Evolutionary conservation across 2,797 vertebrate genomes (phyloP).

Genomic region (Spheniscus humboldti): DNA sequence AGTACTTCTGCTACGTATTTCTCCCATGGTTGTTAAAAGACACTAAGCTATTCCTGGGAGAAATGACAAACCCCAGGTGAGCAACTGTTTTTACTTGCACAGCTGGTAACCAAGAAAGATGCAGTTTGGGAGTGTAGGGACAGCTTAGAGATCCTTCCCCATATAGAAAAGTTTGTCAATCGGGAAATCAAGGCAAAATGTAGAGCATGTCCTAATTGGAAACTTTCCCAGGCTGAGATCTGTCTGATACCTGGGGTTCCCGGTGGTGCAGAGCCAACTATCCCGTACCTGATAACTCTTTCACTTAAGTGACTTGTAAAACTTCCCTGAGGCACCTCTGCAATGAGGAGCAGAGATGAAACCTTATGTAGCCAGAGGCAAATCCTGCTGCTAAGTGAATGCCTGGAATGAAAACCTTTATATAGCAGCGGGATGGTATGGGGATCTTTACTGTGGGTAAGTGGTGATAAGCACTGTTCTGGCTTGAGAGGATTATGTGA

Average conservation of each 20-base stretch:
- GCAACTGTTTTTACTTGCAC: not conserved
- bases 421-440: not conserved
- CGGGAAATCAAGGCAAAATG: not conserved
- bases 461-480: not conserved
- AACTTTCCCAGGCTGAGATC: not conserved
- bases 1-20: not conserved
- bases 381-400: not conserved
- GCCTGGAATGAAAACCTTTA: not conserved
- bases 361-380: not conserved
- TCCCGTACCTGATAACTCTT: not conserved
- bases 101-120: not conserved
- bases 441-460: not conserved
- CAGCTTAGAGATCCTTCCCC: not conserved
- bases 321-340: not conserved
- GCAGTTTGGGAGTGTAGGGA: not conserved
- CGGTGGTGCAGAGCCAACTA: not conserved
- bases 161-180: not conserved
- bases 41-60: not conserved
- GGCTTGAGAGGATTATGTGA: not conserved
- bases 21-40: not conserved
- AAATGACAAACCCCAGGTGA: not conserved
- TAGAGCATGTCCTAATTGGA: not conserved
- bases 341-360: constrained; percentile 15
- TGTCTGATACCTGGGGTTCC: not conserved
- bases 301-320: not conserved